Conservation (phyloP, 2,888 invertebrate genomes). For the Chrysodeixis includens region DNA sequence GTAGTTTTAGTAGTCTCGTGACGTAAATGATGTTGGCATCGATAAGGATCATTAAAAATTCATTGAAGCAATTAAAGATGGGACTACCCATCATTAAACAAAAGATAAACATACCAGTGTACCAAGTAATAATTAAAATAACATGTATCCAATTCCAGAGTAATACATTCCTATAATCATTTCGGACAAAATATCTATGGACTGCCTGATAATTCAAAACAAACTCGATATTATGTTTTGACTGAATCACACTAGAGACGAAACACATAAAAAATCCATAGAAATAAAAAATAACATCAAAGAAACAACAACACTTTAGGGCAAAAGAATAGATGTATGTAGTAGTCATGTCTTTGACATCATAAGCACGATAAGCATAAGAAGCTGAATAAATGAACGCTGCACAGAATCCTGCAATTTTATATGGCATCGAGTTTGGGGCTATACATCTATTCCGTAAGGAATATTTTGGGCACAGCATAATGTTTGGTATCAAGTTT, state of each 20-base stretch:
- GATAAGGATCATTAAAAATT: constrained; percentile 16
- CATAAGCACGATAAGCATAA: not conserved
- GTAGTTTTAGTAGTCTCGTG: constrained; percentile 30
- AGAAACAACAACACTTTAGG: not conserved
- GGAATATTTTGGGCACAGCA: no score
- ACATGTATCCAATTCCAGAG: not conserved
- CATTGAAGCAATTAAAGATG: not conserved
- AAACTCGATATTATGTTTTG: constrained; percentile 7
- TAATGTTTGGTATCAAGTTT: no score
- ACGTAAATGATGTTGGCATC: constrained; percentile 35
- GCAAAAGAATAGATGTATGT: not conserved
- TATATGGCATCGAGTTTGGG: no score
- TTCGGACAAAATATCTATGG: constrained; percentile 7
- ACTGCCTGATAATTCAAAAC: constrained; percentile 20
- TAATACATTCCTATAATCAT: not conserved
- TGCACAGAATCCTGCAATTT: no score
- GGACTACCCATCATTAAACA: not conserved
- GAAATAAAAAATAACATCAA: not conserved
- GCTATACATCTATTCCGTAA: no score
- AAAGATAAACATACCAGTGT: not conserved
- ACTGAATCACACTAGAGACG: not conserved
- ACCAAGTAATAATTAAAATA: not conserved
- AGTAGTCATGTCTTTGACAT: not conserved
- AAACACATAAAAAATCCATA: not conserved
- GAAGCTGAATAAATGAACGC: no score